Conservation (phyloP, 2,113 vertebrate species). For the Galbula dea region DNA sequence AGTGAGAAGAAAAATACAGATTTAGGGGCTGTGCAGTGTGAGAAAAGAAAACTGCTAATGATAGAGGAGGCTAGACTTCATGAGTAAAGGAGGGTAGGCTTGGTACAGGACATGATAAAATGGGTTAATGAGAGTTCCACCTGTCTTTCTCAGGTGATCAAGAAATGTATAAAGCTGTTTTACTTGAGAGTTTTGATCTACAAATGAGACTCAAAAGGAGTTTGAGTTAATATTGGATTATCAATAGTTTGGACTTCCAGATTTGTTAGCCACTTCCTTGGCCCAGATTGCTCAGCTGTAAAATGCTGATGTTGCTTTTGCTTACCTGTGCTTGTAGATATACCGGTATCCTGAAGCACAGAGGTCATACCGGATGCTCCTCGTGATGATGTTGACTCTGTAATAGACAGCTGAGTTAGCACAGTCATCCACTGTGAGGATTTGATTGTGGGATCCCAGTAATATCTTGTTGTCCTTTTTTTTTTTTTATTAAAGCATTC, state of each 20-base stretch:
- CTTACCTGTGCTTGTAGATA: not conserved
- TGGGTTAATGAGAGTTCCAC: not conserved
- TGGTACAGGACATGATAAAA: not conserved
- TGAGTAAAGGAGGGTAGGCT: not conserved
- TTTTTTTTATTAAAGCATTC: not conserved
- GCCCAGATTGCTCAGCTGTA: not conserved
- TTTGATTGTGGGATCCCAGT: not conserved
- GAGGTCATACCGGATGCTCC: not conserved
- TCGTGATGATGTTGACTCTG: not conserved
- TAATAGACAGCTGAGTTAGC: not conserved
- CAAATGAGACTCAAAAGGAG: not conserved
- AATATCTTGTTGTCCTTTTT: rapidly evolving
- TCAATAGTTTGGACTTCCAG: not conserved
- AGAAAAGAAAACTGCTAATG: not conserved
- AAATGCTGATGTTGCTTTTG: not conserved
- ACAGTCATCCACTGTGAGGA: not conserved
- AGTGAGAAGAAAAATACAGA: not conserved
- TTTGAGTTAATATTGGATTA: not conserved
- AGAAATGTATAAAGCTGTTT: not conserved
- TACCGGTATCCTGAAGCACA: not conserved
- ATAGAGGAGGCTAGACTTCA: not conserved
- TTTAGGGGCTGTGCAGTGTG: not conserved
- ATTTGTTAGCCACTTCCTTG: not conserved
- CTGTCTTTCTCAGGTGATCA: not conserved
- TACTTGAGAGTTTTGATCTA: not conserved